Conservation (phyloP, 2,113 vertebrate species). For the Acrocephalus kingi region DNA sequence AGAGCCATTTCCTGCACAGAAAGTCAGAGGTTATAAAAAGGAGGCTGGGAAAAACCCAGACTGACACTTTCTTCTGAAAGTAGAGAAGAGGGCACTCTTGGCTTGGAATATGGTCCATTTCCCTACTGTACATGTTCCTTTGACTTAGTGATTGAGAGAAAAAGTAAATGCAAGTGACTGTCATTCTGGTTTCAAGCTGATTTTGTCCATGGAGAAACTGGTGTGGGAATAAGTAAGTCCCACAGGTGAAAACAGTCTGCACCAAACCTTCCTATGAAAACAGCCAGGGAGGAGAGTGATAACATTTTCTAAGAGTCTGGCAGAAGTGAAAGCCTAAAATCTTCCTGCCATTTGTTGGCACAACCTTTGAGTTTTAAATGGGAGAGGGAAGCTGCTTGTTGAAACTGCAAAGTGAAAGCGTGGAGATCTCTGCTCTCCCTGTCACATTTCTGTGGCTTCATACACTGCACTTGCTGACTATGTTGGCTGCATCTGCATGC, state of each 20-base stretch:
- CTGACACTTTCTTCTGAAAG: neutral
- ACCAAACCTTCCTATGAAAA: neutral
- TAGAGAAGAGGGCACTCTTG: neutral
- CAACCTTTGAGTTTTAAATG: neutral
- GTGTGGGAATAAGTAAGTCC: neutral
- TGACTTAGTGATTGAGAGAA: neutral
- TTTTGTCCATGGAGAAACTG: neutral
- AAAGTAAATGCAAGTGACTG: neutral
- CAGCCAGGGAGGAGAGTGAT: neutral
- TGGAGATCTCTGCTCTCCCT: neutral
- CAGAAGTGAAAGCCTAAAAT: neutral
- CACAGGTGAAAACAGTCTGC: neutral
- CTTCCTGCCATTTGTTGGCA: neutral
- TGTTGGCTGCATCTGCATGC: neutral
- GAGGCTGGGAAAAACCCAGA: neutral
- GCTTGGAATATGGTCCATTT: neutral
- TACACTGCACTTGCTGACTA: accelerated
- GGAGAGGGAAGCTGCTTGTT: neutral
- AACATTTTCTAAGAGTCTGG: neutral
- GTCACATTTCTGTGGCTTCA: accelerated
- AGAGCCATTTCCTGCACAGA: neutral
- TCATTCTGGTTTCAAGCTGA: neutral
- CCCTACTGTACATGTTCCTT: accelerated
- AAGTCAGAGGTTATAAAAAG: neutral
- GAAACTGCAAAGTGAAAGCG: neutral